Evolutionary conservation across 2,797 vertebrate genomes (phyloP).

Genomic region (Pipistrellus pygmaeus): DNA sequence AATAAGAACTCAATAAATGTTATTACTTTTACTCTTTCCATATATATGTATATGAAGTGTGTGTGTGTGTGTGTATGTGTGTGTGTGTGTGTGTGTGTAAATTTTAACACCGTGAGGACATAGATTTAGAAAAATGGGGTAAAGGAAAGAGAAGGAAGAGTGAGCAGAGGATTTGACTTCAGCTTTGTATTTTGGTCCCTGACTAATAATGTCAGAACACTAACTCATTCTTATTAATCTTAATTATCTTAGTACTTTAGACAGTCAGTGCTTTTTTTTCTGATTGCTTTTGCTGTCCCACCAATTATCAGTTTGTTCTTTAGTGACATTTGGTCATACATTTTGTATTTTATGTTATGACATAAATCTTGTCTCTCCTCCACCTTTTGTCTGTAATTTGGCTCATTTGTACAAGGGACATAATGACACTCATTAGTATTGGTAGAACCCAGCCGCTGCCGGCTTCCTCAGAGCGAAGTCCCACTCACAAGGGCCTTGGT

Average conservation of each 20-base stretch:
- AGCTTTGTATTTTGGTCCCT: slow-evolving; percentile 23
- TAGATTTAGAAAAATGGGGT: not conserved
- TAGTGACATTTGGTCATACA: slow-evolving; percentile 59
- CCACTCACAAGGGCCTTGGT: slow-evolving; percentile 49
- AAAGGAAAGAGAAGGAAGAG: not conserved
- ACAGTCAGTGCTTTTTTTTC: not conserved
- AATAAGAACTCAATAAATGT: not conserved
- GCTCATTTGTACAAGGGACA: slow-evolving; percentile 70
- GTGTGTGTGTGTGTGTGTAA: not conserved
- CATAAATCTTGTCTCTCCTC: slow-evolving; percentile 58
- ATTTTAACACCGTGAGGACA: not conserved
- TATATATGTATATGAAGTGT: not conserved
- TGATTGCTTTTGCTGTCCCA: not conserved
- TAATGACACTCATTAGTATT: slow-evolving; percentile 81
- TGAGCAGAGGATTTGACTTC: not conserved
- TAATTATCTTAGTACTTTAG: slow-evolving; percentile 12
- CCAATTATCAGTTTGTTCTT: slow-evolving; percentile 1
- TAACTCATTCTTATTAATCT: not conserved
- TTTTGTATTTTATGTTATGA: slow-evolving; percentile 62
- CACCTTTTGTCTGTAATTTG: slow-evolving; percentile 77
- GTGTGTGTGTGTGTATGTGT: not conserved
- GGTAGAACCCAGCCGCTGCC: slow-evolving; percentile 73
- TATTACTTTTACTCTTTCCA: not conserved
- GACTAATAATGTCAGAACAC: not conserved
- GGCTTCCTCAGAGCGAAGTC: slow-evolving; percentile 74